Evolutionary conservation across 2,113 vertebrate species (phyloP), one percentile per base, ranked within the genome.

Genomic region (Ceyx melanurus): DNA sequence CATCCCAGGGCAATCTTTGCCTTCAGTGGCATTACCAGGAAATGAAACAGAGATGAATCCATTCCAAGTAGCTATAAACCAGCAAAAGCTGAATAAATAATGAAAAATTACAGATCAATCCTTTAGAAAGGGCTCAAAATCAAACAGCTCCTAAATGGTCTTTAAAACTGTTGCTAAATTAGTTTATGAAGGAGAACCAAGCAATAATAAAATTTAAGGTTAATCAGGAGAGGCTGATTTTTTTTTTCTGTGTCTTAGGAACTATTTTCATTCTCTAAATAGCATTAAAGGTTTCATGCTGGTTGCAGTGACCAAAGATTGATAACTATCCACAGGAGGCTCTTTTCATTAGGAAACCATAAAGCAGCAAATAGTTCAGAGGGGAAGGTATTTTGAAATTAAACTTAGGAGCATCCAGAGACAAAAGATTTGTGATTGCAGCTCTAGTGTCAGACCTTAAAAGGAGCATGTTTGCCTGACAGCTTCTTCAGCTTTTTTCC

Each of bases 351-450:
- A 86, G 48, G 68, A 86, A 86, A 50, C n/a, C n/a, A 57, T 9
- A 74, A 42, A 89, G 43, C 3, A 77, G 23, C 29, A 65, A 94
- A 83, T 29, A 94, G 60, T 77, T 89, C 74, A 71, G 48, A 77
- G 29, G 43, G 21, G 21, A 92, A 93, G 16, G 43, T 48, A 83
- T 93, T 92, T 57, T 74, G 75, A 89, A 89, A 93, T 90, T 73
- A 86, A 48, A 77, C 29, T 83, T 20, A 51, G n/a, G n/a, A 89
- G 57, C 40, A 83, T 15, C 22, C 53, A 73, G 29, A 73, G 72
- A 77, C 68, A 70, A 89, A 86, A 74, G 67, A 61, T 82, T 73
- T 70, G 56, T 62, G 71, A 80, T n/a, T 70, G n/a, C 56, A 82
- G 50, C 31, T 91, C 42, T 82, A 58, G 26, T 91, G 76, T 80